phyloP scores from a whole-genome alignment of 2,797 vertebrate species.

The Protosalanx chinensis region DNA sequence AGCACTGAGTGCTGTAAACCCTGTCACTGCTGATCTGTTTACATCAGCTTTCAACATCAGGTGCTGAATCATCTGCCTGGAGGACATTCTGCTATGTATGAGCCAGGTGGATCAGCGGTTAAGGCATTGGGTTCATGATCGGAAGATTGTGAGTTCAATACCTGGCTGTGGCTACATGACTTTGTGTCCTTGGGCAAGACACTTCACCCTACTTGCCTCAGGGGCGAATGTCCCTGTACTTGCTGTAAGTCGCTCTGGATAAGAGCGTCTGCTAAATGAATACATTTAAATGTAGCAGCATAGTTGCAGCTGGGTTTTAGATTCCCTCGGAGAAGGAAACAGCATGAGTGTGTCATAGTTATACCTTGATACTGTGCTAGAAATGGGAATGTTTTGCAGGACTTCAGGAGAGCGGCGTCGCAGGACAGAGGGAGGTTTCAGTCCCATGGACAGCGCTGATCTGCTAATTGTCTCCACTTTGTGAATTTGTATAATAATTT shows the following conservation, averaged over 20 bases:
- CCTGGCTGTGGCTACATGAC: no score
- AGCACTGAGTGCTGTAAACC: not conserved
- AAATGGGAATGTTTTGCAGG: no score
- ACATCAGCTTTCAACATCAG: not conserved
- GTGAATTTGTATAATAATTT: not conserved
- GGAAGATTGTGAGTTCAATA: no score
- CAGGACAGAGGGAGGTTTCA: not conserved
- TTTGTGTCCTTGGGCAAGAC: no score
- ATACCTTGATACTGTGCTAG: no score
- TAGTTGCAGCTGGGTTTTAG: not conserved
- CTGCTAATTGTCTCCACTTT: no score
- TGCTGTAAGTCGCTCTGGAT: no score
- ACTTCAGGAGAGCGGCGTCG: not conserved
- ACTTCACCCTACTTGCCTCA: no score
- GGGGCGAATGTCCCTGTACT: no score
- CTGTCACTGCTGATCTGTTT: not conserved
- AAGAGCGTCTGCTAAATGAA: no score
- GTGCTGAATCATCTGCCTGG: constrained; percentile 5
- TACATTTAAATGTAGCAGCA: not conserved
- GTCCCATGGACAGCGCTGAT: not conserved
- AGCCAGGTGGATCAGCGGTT: no score
- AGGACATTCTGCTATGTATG: constrained; percentile 5
- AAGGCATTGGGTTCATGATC: no score
- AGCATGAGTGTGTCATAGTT: not conserved
- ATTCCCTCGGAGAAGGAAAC: not conserved